These are phyloP conservation scores for Neelides sp. DNA, from an alignment of 1,140 invertebrate genomes.

Conservation along the genomic window DNA sequence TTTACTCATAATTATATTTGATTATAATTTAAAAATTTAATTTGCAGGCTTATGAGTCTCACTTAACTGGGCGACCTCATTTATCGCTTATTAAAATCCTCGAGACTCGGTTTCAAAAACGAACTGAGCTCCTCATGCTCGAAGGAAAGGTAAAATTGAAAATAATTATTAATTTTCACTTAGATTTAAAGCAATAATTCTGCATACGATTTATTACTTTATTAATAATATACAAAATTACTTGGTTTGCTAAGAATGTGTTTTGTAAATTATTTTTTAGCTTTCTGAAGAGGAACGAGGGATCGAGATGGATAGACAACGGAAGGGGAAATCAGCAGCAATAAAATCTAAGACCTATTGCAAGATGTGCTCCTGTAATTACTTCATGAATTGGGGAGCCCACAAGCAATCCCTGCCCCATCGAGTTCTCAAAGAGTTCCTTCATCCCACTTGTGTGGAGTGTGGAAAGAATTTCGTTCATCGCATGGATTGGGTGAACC, in stretches of 20 bases:
- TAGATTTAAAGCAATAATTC: not conserved
- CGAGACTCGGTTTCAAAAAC: slow-evolving; percentile 23
- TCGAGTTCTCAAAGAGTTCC: slow-evolving; percentile 30
- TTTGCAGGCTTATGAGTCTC: slow-evolving; percentile 29
- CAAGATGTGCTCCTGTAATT: slow-evolving; percentile 31
- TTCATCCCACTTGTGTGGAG: slow-evolving; percentile 25
- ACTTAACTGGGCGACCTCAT: slow-evolving; percentile 26
- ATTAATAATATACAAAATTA: too few relatives aligned
- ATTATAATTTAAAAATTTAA: slow-evolving; percentile 1
- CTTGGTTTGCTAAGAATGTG: too few relatives aligned
- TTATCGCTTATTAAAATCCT: slow-evolving; percentile 22
- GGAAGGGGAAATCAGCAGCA: slow-evolving; percentile 13
- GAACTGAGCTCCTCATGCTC: slow-evolving; percentile 26
- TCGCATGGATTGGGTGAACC: slow-evolving; percentile 27
- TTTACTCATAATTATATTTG: not conserved
- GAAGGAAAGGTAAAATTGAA: slow-evolving; percentile 24
- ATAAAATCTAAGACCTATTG: slow-evolving; percentile 24
- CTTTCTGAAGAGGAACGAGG: slow-evolving; percentile 27
- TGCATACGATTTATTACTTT: not conserved
- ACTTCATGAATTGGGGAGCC: slow-evolving; percentile 27
- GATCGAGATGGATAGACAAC: slow-evolving; percentile 25
- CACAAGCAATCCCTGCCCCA: slow-evolving; percentile 27
- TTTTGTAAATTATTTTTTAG: slow-evolving; percentile 6
- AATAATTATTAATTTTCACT: not conserved
- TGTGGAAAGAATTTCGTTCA: slow-evolving; percentile 27